These are phyloP conservation scores for Scalopus aquaticus DNA, from an alignment of 2,113 vertebrate species.

Conservation along the genomic window DNA sequence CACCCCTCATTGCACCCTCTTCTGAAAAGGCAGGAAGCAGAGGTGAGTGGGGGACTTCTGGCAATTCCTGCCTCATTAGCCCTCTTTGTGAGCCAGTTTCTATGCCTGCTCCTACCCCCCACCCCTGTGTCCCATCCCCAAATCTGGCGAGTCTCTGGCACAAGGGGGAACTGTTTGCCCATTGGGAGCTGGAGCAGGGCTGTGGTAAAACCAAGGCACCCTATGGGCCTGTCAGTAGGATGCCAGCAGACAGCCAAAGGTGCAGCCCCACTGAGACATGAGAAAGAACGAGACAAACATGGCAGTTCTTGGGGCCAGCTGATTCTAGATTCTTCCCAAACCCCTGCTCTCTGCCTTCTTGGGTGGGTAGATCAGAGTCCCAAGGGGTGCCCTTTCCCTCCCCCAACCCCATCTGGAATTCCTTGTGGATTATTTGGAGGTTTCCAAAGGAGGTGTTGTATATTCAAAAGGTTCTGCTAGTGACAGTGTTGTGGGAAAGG, in stretches of 20 bases:
- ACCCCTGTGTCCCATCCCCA: background rate
- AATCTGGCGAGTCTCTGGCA: background rate
- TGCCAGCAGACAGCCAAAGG: background rate
- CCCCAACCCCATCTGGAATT: background rate
- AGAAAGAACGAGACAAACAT: background rate
- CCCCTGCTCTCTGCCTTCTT: background rate
- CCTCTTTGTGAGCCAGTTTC: background rate
- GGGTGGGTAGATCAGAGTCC: background rate
- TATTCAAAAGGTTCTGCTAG: background rate
- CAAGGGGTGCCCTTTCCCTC: background rate
- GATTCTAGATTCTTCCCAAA: background rate
- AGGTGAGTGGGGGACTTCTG: conserved; percentile 67
- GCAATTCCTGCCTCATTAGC: background rate
- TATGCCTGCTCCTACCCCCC: background rate
- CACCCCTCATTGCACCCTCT: background rate
- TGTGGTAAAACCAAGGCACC: background rate
- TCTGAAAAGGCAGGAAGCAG: conserved; percentile 53
- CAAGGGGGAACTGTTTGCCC: background rate
- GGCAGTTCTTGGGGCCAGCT: background rate
- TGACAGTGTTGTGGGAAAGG: background rate
- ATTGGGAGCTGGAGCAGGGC: background rate
- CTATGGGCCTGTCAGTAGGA: background rate
- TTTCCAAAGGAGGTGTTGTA: background rate
- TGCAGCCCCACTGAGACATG: background rate
- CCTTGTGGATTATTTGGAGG: background rate